phyloP scores from a whole-genome alignment of 2,113 vertebrate species.

The Polypterus senegalus region DNA sequence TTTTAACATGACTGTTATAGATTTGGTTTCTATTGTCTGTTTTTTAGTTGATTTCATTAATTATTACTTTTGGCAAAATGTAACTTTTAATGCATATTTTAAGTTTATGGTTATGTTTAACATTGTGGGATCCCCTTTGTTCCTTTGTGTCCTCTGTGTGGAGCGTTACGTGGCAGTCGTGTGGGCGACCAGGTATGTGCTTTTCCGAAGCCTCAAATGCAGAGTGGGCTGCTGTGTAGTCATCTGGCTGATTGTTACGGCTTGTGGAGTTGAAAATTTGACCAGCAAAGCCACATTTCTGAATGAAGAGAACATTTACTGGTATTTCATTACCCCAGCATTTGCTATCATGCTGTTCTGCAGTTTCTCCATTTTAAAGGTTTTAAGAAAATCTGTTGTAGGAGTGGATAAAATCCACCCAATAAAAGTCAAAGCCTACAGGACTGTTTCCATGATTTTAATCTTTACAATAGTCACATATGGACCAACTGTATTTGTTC shows the following conservation, averaged over 20 bases:
- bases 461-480: conserved; percentile 43
- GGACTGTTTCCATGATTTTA: conserved; percentile 42
- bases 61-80: conserved; percentile 26
- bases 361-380: conserved; percentile 50
- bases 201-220: no score
- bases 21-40: conserved; percentile 47
- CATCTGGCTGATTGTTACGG: no score
- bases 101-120: conserved; percentile 39
- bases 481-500: conserved; percentile 39
- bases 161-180: conserved; percentile 54
- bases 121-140: conserved; percentile 34
- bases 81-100: conserved; percentile 43
- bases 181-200: conserved; percentile 44
- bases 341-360: conserved; percentile 52
- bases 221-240: conserved; percentile 22
- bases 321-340: conserved; percentile 38
- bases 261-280: conserved; percentile 35
- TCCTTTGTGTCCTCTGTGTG: conserved; percentile 49
- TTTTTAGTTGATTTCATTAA: conserved; percentile 42
- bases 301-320: conserved; percentile 18
- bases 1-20: conserved; percentile 47
- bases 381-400: conserved; percentile 35
- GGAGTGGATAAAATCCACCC: conserved; percentile 53
- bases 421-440: conserved; percentile 48
- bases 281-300: conserved; percentile 24